phyloP scores from a whole-genome alignment of 2,888 invertebrate genomes.

The Eumerus sabulonum region DNA sequence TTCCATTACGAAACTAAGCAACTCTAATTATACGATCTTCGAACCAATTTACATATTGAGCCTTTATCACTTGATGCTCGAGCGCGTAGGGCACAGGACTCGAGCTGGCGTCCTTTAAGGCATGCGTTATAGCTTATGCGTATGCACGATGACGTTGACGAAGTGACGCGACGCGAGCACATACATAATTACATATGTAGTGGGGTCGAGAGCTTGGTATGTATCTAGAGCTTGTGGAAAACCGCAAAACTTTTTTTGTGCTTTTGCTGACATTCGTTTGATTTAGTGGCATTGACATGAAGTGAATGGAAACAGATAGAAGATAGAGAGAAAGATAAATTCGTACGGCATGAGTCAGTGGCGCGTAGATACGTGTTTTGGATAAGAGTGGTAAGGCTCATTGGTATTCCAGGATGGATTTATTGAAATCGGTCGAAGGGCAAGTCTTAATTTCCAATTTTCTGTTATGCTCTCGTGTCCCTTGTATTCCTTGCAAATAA shows the following conservation, averaged over 20 bases:
- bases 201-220: slow-evolving; percentile 4
- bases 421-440: slow-evolving; percentile 32
- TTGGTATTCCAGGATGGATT: slow-evolving; percentile 54
- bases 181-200: too few relatives aligned
- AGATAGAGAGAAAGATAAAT: slow-evolving; percentile 27
- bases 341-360: slow-evolving; percentile 1
- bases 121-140: slow-evolving; percentile 34
- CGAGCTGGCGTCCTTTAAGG: slow-evolving; percentile 1
- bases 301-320: slow-evolving; percentile 8
- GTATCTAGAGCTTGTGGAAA: slow-evolving; percentile 10
- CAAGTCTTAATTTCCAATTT: slow-evolving; percentile 53
- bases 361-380: slow-evolving; percentile 20
- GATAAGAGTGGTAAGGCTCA: slow-evolving; percentile 27
- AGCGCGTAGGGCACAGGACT: not conserved
- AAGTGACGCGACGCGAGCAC: too few relatives aligned
- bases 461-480: slow-evolving; percentile 30
- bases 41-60: slow-evolving; percentile 28
- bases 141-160: slow-evolving; percentile 9
- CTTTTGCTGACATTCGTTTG: slow-evolving; percentile 44
- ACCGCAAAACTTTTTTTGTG: slow-evolving; percentile 37
- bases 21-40: slow-evolving; percentile 37
- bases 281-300: slow-evolving; percentile 39
- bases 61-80: not conserved
- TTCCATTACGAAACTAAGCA: slow-evolving; percentile 54
- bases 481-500: slow-evolving; percentile 9